Conservation (phyloP, 2,888 invertebrate species). For the Rhagophthalmus giganteus region DNA sequence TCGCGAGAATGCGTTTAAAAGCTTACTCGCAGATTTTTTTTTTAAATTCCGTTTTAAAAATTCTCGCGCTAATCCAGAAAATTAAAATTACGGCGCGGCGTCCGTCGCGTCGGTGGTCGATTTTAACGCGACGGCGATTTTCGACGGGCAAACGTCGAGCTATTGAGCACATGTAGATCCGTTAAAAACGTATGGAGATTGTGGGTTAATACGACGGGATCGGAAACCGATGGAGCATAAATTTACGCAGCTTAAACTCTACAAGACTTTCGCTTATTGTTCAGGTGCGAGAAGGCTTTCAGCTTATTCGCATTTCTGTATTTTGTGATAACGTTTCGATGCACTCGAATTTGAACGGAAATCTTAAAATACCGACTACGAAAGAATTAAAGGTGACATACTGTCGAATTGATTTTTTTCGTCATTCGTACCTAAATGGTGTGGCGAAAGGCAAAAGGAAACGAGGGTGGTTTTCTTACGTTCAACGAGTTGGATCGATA, state of each 20-base stretch:
- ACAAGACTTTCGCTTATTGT: conserved; percentile 32
- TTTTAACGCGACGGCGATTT: no score
- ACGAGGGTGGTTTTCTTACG: no score
- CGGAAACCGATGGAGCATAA: conserved; percentile 35
- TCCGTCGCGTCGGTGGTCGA: no score
- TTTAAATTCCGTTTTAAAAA: neutral
- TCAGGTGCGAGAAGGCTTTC: conserved; percentile 28
- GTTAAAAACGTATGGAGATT: conserved; percentile 24
- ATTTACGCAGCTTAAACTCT: conserved; percentile 42
- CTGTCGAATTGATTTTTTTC: neutral
- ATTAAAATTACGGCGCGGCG: neutral
- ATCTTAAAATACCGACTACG: neutral
- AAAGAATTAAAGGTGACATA: neutral
- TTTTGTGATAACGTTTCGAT: conserved; percentile 14
- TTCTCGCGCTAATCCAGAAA: neutral
- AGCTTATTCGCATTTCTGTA: conserved; percentile 23
- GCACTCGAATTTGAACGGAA: neutral
- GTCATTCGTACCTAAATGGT: no score
- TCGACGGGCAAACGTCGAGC: no score
- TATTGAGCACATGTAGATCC: conserved; percentile 17
- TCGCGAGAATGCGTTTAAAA: conserved; percentile 33
- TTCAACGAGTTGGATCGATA: no score
- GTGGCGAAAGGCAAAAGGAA: no score
- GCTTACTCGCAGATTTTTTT: conserved; percentile 27
- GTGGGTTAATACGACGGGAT: conserved; percentile 28